Evolutionary conservation across 2,797 vertebrate genomes (phyloP), one percentile per base, ranked within the genome.

Genomic region (Enteromius mattozi): DNA sequence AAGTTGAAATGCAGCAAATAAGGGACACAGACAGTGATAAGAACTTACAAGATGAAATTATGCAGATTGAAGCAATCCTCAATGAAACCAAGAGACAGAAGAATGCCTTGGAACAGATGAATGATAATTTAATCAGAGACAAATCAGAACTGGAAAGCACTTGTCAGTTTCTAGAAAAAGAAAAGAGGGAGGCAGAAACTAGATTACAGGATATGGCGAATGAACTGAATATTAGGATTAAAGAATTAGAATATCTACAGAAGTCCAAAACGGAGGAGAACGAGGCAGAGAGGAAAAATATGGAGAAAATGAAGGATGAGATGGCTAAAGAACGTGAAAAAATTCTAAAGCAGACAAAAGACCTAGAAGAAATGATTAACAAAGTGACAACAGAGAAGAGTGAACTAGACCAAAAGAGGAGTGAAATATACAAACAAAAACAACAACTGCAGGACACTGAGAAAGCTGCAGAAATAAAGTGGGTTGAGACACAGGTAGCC

Each of bases 21-120:
- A 69, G 3, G 66, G 30, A 84, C 37, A 59, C 14, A 0, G 66
- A 70, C 49, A 77, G 76, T 19, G 6, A 69, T 21, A 35, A 80
- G 12, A 47, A 78, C 2, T 45, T 66, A 83, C 84, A 84, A 74
- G 30, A 78, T 27, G 72, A 86, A 72, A 83, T 72, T 12, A 59
- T 35, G 8, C 59, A 68, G 19, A 77, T n/a, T 68, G 66, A 88
- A 27, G 42, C 4, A 24, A 66, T 54, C 37, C 75, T 82, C 49
- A 74, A 80, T 77, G 83, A 85, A 54, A 72, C 80, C 24, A 80
- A 80, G 19, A 84, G 9, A 80, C 74, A 24, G 30, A 80, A 59
- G 17, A 7, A 37, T 63, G 69, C 76, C 2, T n/a, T 84, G 12
- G 56, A 82, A 82, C 35, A 47, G 9, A 68, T 66, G 4, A 86